phyloP scores from a whole-genome alignment of 2,113 vertebrate species.

The Romanogobio albipinnatus region DNA sequence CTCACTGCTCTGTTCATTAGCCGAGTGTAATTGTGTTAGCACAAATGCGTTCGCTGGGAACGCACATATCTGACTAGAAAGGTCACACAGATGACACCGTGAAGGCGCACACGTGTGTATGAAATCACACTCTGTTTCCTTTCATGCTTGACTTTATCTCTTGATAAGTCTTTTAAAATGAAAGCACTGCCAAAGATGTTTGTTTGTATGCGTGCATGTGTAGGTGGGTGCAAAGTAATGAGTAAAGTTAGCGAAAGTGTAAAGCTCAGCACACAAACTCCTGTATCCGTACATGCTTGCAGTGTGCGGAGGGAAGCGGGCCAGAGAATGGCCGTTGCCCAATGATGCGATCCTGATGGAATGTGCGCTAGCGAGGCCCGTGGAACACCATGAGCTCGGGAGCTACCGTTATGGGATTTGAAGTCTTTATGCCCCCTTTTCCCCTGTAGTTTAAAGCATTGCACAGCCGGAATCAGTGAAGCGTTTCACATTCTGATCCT shows the following conservation, averaged over 20 bases:
- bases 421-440: slow-evolving; percentile 36
- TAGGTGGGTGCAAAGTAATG: slow-evolving; percentile 10
- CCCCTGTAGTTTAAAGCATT: not conserved
- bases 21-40: slow-evolving; percentile 79
- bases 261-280: slow-evolving; percentile 31
- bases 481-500: slow-evolving; percentile 5
- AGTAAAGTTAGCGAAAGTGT: not conserved
- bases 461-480: not conserved
- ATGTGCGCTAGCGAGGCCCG: slow-evolving; percentile 40
- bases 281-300: not conserved
- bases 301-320: slow-evolving; percentile 5
- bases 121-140: slow-evolving; percentile 21
- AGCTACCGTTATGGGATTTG: slow-evolving; percentile 42
- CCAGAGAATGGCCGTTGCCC: slow-evolving; percentile 33
- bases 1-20: slow-evolving; percentile 75
- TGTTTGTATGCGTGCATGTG: slow-evolving; percentile 25
- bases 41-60: slow-evolving; percentile 67
- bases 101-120: slow-evolving; percentile 46
- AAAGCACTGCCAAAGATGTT: slow-evolving; percentile 10
- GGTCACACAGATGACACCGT: slow-evolving; percentile 68
- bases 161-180: slow-evolving; percentile 19
- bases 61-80: slow-evolving; percentile 74
- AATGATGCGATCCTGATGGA: slow-evolving; percentile 48
- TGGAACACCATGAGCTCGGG: not conserved
- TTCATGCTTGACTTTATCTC: not conserved